Evolutionary conservation across 2,113 vertebrate genomes (phyloP).

Genomic region (Fulmarus glacialis): DNA sequence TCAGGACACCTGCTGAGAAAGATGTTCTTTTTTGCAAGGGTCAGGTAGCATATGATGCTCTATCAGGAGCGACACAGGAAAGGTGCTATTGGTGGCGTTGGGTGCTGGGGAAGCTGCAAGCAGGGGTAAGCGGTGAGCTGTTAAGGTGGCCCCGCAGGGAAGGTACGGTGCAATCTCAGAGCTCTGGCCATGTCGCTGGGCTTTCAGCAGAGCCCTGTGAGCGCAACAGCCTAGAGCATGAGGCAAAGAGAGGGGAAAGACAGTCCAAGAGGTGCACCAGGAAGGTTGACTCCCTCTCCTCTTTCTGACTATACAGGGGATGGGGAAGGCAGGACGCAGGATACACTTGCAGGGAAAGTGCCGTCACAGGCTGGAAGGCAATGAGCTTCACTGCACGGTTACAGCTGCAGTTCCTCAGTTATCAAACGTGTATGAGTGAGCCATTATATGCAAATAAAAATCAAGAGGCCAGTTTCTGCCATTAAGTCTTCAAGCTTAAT

Average conservation of each 20-base stretch:
- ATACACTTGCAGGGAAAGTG: fast-evolving
- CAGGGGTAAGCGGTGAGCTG: fast-evolving
- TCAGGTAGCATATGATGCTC: slow-evolving; percentile 10
- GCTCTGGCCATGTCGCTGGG: not conserved
- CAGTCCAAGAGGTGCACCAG: not conserved
- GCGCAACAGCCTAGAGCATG: not conserved
- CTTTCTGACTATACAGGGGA: not conserved
- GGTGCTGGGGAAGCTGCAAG: not conserved
- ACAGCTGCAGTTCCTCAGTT: not conserved
- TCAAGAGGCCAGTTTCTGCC: not conserved
- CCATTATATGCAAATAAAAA: not conserved
- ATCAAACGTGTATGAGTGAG: not conserved
- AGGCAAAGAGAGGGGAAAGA: fast-evolving
- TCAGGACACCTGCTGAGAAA: slow-evolving; percentile 61
- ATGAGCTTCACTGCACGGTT: not conserved
- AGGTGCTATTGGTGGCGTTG: not conserved
- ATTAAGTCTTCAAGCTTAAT: not conserved
- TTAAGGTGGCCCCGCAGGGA: not conserved
- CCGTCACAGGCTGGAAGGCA: not conserved
- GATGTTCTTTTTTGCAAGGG: slow-evolving; percentile 8
- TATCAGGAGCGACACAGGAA: not conserved
- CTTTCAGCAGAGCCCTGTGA: not conserved
- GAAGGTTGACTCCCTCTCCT: not conserved
- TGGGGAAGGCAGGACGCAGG: not conserved
- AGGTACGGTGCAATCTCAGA: not conserved